A percentile compares a stretch with the other conserved stretches of the same genome.
These are phyloP conservation scores for Macrosteles quadrilineatus DNA, from an alignment of 1,140 invertebrate genomes.

Conservation along the genomic window DNA sequence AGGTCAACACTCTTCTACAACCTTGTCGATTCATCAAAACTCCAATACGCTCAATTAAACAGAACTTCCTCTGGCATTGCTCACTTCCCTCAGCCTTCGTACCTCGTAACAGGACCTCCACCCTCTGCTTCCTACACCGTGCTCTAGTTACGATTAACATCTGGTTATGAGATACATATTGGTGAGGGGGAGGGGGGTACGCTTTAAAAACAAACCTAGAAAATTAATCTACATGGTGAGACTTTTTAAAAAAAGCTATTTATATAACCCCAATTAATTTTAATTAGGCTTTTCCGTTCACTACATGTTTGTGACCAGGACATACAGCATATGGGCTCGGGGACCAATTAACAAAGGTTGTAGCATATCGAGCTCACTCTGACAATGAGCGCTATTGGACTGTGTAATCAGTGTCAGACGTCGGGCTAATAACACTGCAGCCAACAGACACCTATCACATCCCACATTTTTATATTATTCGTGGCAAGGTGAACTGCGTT, in stretches of 20 bases:
- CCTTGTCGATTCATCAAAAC: constrained; percentile 30
- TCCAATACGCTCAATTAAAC: constrained; percentile 26
- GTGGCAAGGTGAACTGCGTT: constrained; percentile 10
- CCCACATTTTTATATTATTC: no score
- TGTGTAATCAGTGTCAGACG: constrained; percentile 5
- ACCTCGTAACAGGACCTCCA: neutral
- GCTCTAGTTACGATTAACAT: no score
- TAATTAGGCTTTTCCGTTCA: no score
- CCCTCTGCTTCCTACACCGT: no score
- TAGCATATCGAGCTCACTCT: neutral
- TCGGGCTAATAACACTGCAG: constrained; percentile 10
- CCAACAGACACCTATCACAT: constrained; percentile 12
- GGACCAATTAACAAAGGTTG: neutral
- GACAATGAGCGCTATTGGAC: neutral
- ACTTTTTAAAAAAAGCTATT: no score
- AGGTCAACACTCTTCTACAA: constrained; percentile 29
- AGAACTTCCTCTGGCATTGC: constrained; percentile 18
- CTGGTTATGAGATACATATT: no score
- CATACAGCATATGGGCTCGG: no score
- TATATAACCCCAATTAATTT: no score
- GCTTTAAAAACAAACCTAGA: no score
- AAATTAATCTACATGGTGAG: no score
- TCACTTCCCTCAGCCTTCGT: constrained; percentile 1
- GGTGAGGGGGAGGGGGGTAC: no score
- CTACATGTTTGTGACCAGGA: no score